Percentiles rank a stretch among this genome's conserved stretches.
These are phyloP conservation scores for Planiliza haematocheilus DNA, from an alignment of 2,113 vertebrate species.

Conservation along the genomic window DNA sequence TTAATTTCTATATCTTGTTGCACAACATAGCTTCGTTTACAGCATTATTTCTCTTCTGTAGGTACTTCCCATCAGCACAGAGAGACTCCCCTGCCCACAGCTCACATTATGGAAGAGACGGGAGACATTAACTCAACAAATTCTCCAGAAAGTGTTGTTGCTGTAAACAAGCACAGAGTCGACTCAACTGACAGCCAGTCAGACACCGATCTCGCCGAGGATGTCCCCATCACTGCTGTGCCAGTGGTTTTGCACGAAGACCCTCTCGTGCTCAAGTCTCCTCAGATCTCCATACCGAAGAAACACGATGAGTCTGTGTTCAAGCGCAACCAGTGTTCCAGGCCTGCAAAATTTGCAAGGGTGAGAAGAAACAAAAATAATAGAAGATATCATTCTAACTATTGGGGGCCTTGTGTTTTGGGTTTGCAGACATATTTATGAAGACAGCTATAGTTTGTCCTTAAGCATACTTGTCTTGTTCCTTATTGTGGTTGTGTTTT, in stretches of 20 bases:
- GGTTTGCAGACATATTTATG: not conserved
- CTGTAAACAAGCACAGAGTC: not conserved
- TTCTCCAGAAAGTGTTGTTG: not conserved
- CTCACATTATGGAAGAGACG: not conserved
- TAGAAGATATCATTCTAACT: not conserved
- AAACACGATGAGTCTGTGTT: constrained; percentile 46
- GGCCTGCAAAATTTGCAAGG: not conserved
- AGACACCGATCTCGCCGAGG: not conserved
- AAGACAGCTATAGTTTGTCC: not conserved
- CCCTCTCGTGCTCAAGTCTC: constrained; percentile 72
- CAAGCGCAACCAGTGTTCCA: constrained; percentile 30
- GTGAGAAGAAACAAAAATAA: constrained; percentile 64
- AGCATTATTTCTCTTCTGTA: constrained; percentile 12
- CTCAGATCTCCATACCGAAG: constrained; percentile 75
- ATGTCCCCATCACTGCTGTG: fast-evolving
- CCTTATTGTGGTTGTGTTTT: not conserved
- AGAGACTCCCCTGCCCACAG: not conserved
- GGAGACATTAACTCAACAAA: not conserved
- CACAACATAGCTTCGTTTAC: not conserved
- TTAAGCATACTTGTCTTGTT: not conserved
- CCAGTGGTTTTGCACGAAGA: constrained; percentile 58
- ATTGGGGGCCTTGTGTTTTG: not conserved
- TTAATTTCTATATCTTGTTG: not conserved
- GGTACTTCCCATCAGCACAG: not conserved
- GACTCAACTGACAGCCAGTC: constrained; percentile 16